These are phyloP conservation scores for Ochropleura plecta DNA, from an alignment of 2,888 invertebrate species.

Conservation along the genomic window DNA sequence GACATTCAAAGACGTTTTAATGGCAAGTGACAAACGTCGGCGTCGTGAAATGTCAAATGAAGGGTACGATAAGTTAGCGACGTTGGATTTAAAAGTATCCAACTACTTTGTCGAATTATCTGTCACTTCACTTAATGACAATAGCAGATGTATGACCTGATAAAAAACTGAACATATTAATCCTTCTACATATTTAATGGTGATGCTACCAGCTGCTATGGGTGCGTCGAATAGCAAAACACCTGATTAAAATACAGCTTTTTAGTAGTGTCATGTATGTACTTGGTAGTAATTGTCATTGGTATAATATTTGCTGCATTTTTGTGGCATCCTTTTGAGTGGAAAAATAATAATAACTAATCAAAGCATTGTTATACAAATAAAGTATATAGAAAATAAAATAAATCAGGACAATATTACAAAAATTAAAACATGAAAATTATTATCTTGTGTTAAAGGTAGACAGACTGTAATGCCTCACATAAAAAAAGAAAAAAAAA, in stretches of 20 bases:
- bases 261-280: slow-evolving; percentile 15
- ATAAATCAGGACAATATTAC: neutral
- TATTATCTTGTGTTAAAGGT: neutral
- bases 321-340: neutral
- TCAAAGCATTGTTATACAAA: neutral
- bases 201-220: slow-evolving; percentile 23
- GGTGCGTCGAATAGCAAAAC: slow-evolving; percentile 12
- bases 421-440: neutral
- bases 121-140: slow-evolving; percentile 9
- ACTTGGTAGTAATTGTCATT: slow-evolving; percentile 20
- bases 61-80: neutral
- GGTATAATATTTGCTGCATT: slow-evolving; percentile 13
- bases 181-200: slow-evolving; percentile 2
- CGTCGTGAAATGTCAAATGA: slow-evolving; percentile 41
- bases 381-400: neutral
- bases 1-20: slow-evolving; percentile 47
- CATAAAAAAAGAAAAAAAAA: neutral
- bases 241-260: slow-evolving; percentile 11
- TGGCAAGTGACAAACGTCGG: slow-evolving; percentile 60
- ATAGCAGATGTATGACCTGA: slow-evolving; percentile 20
- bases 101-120: slow-evolving; percentile 32
- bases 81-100: neutral
- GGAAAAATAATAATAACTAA: slow-evolving; percentile 1
- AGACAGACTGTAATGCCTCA: neutral
- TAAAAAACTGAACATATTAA: slow-evolving; percentile 27